phyloP scores from a whole-genome alignment of 2,113 vertebrate species.

The Malaclemys terrapin region DNA sequence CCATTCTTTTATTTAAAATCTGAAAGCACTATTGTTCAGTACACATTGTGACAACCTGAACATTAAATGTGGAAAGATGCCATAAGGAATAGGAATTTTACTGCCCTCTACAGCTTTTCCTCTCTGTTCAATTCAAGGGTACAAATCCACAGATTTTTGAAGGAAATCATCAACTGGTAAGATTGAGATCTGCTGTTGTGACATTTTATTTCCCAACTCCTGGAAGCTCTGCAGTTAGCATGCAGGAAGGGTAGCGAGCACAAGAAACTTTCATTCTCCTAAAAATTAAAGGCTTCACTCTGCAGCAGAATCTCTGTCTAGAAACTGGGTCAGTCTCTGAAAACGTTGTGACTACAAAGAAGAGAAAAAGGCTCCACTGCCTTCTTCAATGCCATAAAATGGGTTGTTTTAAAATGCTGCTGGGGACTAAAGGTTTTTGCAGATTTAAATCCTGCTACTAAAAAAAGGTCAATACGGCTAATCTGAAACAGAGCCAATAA shows the following conservation, averaged over 20 bases:
- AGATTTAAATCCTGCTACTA: slow-evolving; percentile 13
- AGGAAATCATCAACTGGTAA: background rate
- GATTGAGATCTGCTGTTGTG: background rate
- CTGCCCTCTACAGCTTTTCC: slow-evolving; percentile 75
- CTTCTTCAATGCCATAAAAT: background rate
- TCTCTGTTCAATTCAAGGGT: slow-evolving; percentile 15
- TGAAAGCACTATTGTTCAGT: background rate
- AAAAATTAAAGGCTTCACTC: background rate
- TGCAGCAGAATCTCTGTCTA: background rate
- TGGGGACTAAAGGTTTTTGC: background rate
- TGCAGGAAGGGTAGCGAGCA: accelerated
- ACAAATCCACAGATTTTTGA: slow-evolving; percentile 33
- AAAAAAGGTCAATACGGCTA: background rate
- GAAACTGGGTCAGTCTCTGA: slow-evolving; percentile 47
- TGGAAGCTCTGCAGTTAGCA: background rate
- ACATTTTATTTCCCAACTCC: background rate
- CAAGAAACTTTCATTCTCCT: background rate
- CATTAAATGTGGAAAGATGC: slow-evolving; percentile 2
- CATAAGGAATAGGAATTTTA: slow-evolving; percentile 67
- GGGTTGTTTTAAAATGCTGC: background rate
- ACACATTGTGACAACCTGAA: background rate
- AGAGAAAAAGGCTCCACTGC: background rate
- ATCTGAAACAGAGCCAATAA: slow-evolving; percentile 40
- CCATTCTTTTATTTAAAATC: background rate
- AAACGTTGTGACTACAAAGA: accelerated